A percentile compares a stretch with the other conserved stretches of the same genome.
Evolutionary conservation across 2,797 vertebrate species (phyloP).

Genomic region (Tokudaia tokunoshimensis): DNA sequence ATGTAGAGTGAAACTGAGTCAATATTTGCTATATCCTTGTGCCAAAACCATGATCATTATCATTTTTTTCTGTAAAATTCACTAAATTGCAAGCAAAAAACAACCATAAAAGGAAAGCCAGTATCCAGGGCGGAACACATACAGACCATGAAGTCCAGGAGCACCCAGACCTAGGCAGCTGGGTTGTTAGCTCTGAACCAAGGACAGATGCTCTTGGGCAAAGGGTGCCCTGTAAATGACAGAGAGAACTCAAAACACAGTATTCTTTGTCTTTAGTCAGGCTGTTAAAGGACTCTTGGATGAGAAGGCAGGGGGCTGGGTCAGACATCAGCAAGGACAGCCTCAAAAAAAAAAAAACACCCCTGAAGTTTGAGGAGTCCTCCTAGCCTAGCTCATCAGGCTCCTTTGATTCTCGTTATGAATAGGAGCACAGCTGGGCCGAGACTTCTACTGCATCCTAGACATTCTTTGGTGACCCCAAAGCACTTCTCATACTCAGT

Average conservation of each 20-base stretch:
- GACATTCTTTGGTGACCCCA: neutral
- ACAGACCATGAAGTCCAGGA: neutral
- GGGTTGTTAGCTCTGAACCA: neutral
- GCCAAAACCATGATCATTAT: neutral
- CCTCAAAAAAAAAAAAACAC: neutral
- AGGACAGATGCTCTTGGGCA: neutral
- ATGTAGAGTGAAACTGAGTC: neutral
- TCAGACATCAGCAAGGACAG: neutral
- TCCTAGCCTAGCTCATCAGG: neutral
- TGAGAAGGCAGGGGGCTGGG: neutral
- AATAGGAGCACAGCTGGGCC: neutral
- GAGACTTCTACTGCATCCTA: neutral
- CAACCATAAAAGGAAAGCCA: neutral
- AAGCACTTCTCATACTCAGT: no score
- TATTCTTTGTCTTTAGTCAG: neutral
- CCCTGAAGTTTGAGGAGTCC: neutral
- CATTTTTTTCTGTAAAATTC: constrained; percentile 39
- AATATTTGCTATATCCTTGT: neutral
- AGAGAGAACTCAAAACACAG: neutral
- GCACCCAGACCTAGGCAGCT: neutral
- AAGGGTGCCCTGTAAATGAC: neutral
- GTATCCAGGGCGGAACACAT: neutral
- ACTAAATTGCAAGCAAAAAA: constrained; percentile 10
- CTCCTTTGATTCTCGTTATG: neutral
- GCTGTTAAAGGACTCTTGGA: neutral